These are phyloP conservation scores for Trogon surrucura DNA, from an alignment of 2,113 vertebrate species.

Conservation along the genomic window DNA sequence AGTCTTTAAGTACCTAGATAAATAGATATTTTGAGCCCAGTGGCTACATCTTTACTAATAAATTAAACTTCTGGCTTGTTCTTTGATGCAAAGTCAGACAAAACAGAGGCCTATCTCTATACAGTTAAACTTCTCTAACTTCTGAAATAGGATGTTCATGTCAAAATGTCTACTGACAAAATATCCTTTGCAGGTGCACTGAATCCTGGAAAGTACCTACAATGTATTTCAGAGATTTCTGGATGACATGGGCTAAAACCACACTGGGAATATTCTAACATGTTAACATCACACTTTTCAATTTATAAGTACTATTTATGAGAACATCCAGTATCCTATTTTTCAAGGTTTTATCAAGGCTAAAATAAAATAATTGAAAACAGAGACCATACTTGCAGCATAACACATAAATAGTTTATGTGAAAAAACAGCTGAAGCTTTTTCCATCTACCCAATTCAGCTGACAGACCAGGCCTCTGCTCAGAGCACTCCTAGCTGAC, in stretches of 20 bases:
- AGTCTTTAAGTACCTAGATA: neutral
- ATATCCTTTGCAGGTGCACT: neutral
- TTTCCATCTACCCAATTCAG: neutral
- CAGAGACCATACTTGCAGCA: neutral
- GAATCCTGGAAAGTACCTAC: neutral
- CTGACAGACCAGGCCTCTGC: neutral
- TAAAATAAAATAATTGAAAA: neutral
- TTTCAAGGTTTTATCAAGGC: neutral
- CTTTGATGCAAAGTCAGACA: neutral
- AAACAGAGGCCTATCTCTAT: neutral
- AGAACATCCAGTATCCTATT: neutral
- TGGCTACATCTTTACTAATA: neutral
- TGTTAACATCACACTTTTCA: neutral
- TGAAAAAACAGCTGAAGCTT: accelerated
- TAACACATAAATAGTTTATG: neutral
- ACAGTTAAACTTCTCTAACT: neutral
- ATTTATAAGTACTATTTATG: neutral
- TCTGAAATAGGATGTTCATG: neutral
- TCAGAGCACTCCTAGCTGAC: neutral
- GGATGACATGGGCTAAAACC: neutral
- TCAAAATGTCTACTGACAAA: neutral
- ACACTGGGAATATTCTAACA: neutral
- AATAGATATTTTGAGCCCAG: neutral
- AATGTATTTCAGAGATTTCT: neutral
- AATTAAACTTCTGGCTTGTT: neutral